Evolutionary conservation across 2,888 invertebrate species (phyloP), one percentile per base, ranked within the genome.

Genomic region (Pollenia labialis): DNA sequence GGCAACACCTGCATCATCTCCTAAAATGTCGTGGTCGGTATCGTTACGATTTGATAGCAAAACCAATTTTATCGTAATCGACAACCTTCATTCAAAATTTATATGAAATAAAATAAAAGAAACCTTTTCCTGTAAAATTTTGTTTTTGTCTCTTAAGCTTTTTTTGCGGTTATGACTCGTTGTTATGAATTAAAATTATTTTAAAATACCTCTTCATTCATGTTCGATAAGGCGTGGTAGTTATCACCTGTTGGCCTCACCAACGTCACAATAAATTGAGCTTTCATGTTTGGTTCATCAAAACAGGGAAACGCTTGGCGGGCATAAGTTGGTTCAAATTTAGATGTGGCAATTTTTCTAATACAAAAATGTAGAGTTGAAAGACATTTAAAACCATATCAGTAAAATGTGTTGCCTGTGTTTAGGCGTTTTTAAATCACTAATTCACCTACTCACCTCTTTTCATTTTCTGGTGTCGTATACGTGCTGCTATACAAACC

Each of bases 281-380:
- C 97, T 94, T 99, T 99, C 92, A 98, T 96, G 75, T 96, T 95
- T 0, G 97, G 99, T 91, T 99, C 98, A 93, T 99, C 99, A 91
- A 99, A 98, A 92, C 99, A 99, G 0, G 99, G 99, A 92, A 98
- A 99, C 0, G 98, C 97, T 93, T 96, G 95, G 42, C 99, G 95
- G 0, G 99, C 98, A 93, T 97, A 97, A 0, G 98, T 98, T 0
- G 99, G 98, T 92, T 99, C 98, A 91, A 99, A 98, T 93, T 99
- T 98, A 12, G 98, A 97, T 0, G 98, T 97, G 6, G 97, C 97
- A 92, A 98, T 96, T 83, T 94, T 94, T 90, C 97, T 98, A 91
- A 94, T 6, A 32, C 6, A 32, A 32, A 32, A 32, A 32, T 0
- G 32, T 32, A 32, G 32, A 32, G 32, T 32, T 32, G 4, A 32